Percentiles rank a stretch among this genome's conserved stretches.
Conservation (phyloP, 2,888 invertebrate species). For the Rhamphomyia laevipes region DNA sequence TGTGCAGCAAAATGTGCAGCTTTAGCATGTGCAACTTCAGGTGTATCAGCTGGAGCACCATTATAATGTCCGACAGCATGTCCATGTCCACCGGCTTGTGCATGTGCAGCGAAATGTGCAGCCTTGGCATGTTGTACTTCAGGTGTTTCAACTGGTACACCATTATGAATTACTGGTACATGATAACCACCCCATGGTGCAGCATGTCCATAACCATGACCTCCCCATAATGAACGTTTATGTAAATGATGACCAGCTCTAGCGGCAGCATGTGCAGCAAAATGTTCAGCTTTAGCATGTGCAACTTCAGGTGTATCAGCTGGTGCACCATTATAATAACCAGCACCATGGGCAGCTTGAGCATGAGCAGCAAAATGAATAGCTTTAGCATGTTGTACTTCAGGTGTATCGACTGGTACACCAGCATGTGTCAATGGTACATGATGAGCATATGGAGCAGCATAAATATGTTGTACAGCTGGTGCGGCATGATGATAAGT, state of each 20-base stretch:
- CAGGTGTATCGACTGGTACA: conserved; percentile 41
- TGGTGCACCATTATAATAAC: conserved; percentile 28
- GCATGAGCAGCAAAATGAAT: conserved; percentile 39
- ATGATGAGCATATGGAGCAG: conserved; percentile 22
- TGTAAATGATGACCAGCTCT: conserved; percentile 33
- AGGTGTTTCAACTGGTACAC: conserved; percentile 41
- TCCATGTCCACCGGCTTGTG: conserved; percentile 26
- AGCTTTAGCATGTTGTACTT: conserved; percentile 39
- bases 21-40: conserved; percentile 38
- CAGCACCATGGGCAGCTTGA: conserved; percentile 26
- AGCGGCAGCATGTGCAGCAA: conserved; percentile 32
- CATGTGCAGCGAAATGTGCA: conserved; percentile 34
- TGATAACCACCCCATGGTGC: conserved; percentile 34
- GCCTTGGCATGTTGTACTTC: conserved; percentile 41
- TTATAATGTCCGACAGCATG: conserved; percentile 28
- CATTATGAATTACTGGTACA: conserved; percentile 39
- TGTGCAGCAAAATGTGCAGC: conserved; percentile 36
- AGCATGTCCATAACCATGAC: conserved; percentile 17
- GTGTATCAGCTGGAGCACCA: conserved; percentile 36
- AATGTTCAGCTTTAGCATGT: conserved; percentile 27
- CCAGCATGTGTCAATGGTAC: conserved; percentile 38
- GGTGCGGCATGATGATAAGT: conserved; percentile 25
- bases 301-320: conserved; percentile 40
- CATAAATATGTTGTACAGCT: conserved; percentile 23
- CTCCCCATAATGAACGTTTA: conserved; percentile 32